Base-by-base conservation (phyloP, 2,113 vertebrate genomes). In the Panurus biarmicus region DNA sequence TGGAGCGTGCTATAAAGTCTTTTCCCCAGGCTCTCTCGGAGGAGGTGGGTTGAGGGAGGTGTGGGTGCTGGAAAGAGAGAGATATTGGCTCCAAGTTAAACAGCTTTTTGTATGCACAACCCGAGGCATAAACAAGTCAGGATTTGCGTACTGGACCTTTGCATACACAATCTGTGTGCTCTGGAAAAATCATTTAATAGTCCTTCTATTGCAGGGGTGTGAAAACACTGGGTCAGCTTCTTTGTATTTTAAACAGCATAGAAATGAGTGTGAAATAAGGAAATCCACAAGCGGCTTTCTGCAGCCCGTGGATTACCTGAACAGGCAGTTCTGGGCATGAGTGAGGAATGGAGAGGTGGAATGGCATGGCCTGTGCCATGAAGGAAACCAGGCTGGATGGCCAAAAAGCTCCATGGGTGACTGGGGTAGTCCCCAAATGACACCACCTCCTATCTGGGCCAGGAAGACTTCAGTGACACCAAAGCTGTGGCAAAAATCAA, bases 51-150 rank as follows among this genome's bases (percentile, higher is more conserved):
- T 94, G 90, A 95, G 72, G 81, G 93, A 95, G 72, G 82, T 95
- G 87, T 93, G 93, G 90, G 90, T 95, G 87, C 93, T 96, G 93
- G 90, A 95, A 95, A 97, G 80, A 90, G 83, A 95, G 94, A 90
- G 69, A 82, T 40, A 96, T 85, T 95, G 93, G 87, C 94, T 94
- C 90, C 62, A 76, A 95, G 91, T 95, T 95, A 95, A 97, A 96
- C 25, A 96, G 93, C 93, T 95, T 95, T 97, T 94, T 96, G 93
- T 96, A 96, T 95, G 95, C 94, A 89, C 96, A 75, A 95, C 96
- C 96, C 1, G 85, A 95, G 96, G 96, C 95, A 83, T 58, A 91
- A 95, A 97, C 94, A 97, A 94, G 94, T 96, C 79, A 81, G 95
- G 96, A 95, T 97, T 81, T 95, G 96, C 42, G 11, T 45, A 25